Evolutionary conservation across 2,888 invertebrate species (phyloP).

Genomic region (Temnothorax unifasciatus): DNA sequence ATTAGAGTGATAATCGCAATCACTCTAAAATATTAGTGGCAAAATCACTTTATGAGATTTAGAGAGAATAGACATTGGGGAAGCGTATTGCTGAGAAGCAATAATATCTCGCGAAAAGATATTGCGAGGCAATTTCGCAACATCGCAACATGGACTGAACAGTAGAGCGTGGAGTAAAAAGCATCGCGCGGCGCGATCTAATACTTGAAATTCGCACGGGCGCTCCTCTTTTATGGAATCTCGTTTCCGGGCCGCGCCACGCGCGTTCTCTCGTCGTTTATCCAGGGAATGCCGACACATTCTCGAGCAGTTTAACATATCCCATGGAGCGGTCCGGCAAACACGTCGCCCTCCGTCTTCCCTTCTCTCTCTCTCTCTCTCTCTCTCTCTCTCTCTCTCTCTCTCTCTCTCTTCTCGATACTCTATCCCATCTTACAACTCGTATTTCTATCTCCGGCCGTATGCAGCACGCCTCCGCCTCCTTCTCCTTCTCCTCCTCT

Average conservation of each 20-base stretch:
- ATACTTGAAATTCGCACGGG: slow-evolving; percentile 51
- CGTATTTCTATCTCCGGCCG: slow-evolving; percentile 34
- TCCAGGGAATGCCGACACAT: slow-evolving; percentile 82
- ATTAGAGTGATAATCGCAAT: too few relatives aligned
- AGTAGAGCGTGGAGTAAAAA: background rate
- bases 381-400: too few relatives aligned
- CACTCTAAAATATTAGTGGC: too few relatives aligned
- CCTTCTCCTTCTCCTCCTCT: slow-evolving; percentile 43
- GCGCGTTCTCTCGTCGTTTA: slow-evolving; percentile 76
- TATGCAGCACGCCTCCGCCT: slow-evolving; percentile 10
- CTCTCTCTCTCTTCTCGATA: slow-evolving; percentile 28
- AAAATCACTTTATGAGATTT: too few relatives aligned
- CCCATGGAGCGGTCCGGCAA: slow-evolving; percentile 65
- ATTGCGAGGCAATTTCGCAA: background rate
- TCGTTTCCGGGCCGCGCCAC: slow-evolving; percentile 54
- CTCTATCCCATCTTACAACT: slow-evolving; percentile 43
- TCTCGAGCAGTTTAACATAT: slow-evolving; percentile 83
- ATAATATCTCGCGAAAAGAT: background rate
- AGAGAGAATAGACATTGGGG: background rate
- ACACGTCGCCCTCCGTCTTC: slow-evolving; percentile 45
- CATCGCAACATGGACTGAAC: background rate
- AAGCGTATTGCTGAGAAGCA: background rate
- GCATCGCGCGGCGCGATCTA: slow-evolving; percentile 10
- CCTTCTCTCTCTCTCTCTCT: background rate
- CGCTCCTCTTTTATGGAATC: slow-evolving; percentile 55